Percentiles rank a stretch among this genome's conserved stretches.
Evolutionary conservation across 2,113 vertebrate genomes (phyloP).

Genomic region (Ciconia boyciana): DNA sequence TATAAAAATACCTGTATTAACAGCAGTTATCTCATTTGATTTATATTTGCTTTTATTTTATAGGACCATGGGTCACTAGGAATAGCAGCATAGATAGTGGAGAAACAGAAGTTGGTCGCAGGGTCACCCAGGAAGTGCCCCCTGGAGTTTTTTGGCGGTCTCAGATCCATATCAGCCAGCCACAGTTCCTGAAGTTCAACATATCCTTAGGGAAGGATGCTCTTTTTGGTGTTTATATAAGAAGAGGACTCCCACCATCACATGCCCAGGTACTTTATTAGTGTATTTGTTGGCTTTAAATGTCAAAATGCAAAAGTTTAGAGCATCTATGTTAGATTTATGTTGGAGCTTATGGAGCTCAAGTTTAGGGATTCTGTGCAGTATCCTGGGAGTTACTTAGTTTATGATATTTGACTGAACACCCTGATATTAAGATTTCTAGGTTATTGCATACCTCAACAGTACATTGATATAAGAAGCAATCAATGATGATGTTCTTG

Average conservation of each 20-base stretch:
- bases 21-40: background rate
- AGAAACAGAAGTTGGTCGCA: slow-evolving; percentile 89
- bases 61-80: slow-evolving; percentile 84
- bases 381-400: background rate
- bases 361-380: background rate
- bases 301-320: background rate
- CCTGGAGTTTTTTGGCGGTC: slow-evolving; percentile 96
- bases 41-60: slow-evolving; percentile 12
- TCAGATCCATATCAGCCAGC: slow-evolving; percentile 91
- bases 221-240: slow-evolving; percentile 95
- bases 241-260: slow-evolving; percentile 94
- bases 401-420: background rate
- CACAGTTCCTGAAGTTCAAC: slow-evolving; percentile 99
- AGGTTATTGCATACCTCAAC: background rate
- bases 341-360: background rate
- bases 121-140: slow-evolving; percentile 92
- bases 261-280: slow-evolving; percentile 88
- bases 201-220: slow-evolving; percentile 96
- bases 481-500: background rate
- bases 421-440: background rate
- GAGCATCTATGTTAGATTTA: background rate
- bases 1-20: background rate
- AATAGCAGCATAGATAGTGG: slow-evolving; percentile 98
- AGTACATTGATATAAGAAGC: background rate
- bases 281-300: background rate